Base-by-base conservation (phyloP, 92 coral and sea anemone species). In the Epizoanthus rinbou region DNA sequence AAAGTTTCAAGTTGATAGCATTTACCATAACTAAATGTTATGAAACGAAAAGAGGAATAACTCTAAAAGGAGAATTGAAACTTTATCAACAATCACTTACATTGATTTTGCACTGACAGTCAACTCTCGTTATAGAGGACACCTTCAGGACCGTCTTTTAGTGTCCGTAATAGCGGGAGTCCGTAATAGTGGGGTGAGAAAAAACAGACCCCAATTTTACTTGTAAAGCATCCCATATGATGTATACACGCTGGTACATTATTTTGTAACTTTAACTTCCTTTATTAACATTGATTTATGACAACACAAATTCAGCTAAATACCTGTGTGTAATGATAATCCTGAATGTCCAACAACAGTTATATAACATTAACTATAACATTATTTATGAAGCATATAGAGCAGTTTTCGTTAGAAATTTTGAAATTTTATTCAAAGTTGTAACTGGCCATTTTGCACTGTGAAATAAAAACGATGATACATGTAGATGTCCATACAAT, bases 41-140 rank as follows among this genome's bases (percentile, higher is more conserved):
- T n/a, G n/a, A n/a, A n/a, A n/a, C n/a, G n/a, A n/a, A n/a, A n/a
- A n/a, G n/a, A n/a, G n/a, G n/a, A n/a, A n/a, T n/a, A n/a, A n/a
- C n/a, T n/a, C n/a, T n/a, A n/a, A n/a, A n/a, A n/a, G n/a, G n/a
- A n/a, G n/a, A n/a, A n/a, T n/a, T n/a, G n/a, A n/a, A n/a, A n/a
- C n/a, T n/a, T n/a, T n/a, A n/a, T n/a, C n/a, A n/a, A n/a, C n/a
- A n/a, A n/a, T n/a, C n/a, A n/a, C n/a, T n/a, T n/a, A n/a, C n/a
- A n/a, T n/a, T n/a, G n/a, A n/a, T n/a, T n/a, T n/a, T n/a, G n/a
- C n/a, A n/a, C n/a, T n/a, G n/a, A 41, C 45, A 41, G 45, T 41
- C 45, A 80, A 57, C 85, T 80, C 88, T 37, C 79, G 80, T 59
- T 69, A 86, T 80, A 2, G 23, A 23, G 87, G 83, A 84, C 87